Percentiles rank a stretch among this genome's conserved stretches.
Conservation (phyloP, 2,888 invertebrate species). For the Agrotis ipsilon region DNA sequence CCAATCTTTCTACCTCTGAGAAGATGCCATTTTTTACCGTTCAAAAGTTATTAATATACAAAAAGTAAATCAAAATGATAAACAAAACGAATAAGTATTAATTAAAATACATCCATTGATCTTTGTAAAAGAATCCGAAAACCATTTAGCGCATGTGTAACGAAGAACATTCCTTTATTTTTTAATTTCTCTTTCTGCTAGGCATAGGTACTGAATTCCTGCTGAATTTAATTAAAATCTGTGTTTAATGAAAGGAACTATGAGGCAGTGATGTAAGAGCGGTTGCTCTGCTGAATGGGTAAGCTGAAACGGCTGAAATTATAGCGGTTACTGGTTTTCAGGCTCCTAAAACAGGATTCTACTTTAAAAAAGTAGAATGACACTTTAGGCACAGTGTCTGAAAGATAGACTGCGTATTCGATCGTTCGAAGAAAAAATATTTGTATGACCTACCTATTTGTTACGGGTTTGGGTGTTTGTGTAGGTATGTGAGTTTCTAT, state of each 20-base stretch:
- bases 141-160: slow-evolving; percentile 23
- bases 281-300: slow-evolving; percentile 23
- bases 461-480: too few relatives aligned
- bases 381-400: too few relatives aligned
- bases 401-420: too few relatives aligned
- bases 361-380: too few relatives aligned
- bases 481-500: too few relatives aligned
- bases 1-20: too few relatives aligned
- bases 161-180: slow-evolving; percentile 24
- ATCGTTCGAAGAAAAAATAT: too few relatives aligned
- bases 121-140: slow-evolving; percentile 21
- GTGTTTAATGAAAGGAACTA: slow-evolving; percentile 54
- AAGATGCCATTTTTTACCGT: too few relatives aligned
- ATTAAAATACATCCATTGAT: slow-evolving; percentile 15
- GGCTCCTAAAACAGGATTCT: slow-evolving; percentile 19
- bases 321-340: slow-evolving; percentile 36
- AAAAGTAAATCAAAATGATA: too few relatives aligned
- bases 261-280: slow-evolving; percentile 45
- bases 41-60: too few relatives aligned
- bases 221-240: slow-evolving; percentile 59
- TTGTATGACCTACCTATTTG: too few relatives aligned
- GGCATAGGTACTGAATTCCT: slow-evolving; percentile 42
- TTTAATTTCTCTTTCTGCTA: slow-evolving; percentile 37
- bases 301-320: slow-evolving; percentile 40
- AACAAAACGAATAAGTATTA: neutral